Conservation (phyloP, 2,888 invertebrate genomes). For the Temnothorax ravouxi region DNA sequence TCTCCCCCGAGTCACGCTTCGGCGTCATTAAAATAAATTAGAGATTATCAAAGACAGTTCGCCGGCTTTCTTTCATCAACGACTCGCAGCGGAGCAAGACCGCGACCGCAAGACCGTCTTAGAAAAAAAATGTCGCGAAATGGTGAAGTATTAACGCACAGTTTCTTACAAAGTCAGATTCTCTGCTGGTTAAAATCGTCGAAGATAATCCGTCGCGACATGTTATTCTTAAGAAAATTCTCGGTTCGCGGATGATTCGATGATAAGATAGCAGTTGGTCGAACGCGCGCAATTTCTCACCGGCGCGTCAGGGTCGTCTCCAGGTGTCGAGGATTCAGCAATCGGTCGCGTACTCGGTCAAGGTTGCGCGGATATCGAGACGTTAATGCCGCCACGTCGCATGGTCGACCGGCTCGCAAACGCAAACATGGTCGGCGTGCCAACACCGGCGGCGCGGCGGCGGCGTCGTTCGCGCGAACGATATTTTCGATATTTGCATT, state of each 20-base stretch:
- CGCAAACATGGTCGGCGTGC: constrained; percentile 44
- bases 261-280: constrained; percentile 64
- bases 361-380: constrained; percentile 74
- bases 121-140: neutral
- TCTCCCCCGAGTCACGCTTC: constrained; percentile 81
- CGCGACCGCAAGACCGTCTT: neutral
- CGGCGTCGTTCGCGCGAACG: constrained; percentile 6
- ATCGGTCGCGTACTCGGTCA: constrained; percentile 78
- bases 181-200: neutral
- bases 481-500: constrained; percentile 50
- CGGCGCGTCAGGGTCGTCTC: constrained; percentile 72
- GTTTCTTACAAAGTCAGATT: neutral
- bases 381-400: constrained; percentile 67
- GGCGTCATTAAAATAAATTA: constrained; percentile 86
- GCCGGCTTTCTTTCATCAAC: constrained; percentile 60
- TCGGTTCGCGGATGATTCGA: constrained; percentile 1
- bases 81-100: neutral
- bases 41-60: constrained; percentile 82
- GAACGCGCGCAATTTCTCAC: constrained; percentile 64
- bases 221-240: neutral
- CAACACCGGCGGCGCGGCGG: neutral
- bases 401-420: constrained; percentile 64
- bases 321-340: constrained; percentile 76
- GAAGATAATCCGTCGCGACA: neutral
- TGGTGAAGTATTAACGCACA: neutral